A percentile compares a stretch with the other conserved stretches of the same genome.
These are phyloP conservation scores for Amphiduros pacificus DNA, from an alignment of 2,888 invertebrate genomes.

Conservation along the genomic window DNA sequence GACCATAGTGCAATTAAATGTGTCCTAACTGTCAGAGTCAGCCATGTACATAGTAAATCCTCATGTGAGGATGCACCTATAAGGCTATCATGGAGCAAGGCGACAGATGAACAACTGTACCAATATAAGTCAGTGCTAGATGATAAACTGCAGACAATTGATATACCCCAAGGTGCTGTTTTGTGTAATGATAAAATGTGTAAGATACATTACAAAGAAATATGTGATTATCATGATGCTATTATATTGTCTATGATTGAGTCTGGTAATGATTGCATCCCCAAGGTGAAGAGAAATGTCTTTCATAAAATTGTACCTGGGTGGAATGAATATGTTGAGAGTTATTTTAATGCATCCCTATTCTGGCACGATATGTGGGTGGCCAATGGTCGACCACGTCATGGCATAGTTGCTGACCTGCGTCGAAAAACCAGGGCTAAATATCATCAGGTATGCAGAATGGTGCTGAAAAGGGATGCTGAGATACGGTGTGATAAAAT, in stretches of 20 bases:
- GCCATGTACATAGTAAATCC: too few species aligned
- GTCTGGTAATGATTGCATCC: neutral
- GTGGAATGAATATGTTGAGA: constrained; percentile 1
- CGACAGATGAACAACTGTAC: too few species aligned
- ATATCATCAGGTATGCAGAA: neutral
- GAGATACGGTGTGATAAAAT: constrained; percentile 1
- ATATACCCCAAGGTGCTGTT: neutral
- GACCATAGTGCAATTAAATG: neutral
- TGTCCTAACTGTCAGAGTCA: too few species aligned
- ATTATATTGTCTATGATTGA: neutral
- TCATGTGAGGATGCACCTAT: too few species aligned
- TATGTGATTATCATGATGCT: neutral
- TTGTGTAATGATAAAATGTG: neutral
- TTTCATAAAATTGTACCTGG: neutral
- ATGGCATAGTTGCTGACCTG: neutral
- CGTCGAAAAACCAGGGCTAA: neutral
- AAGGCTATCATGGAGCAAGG: too few species aligned
- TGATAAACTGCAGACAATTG: neutral
- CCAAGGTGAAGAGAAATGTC: neutral
- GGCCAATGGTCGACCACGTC: neutral
- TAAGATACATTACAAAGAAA: neutral
- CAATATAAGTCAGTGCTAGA: too few species aligned
- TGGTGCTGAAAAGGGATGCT: neutral
- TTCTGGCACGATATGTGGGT: constrained; percentile 4
- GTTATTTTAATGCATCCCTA: neutral